Evolutionary conservation across 2,797 vertebrate genomes (phyloP).

Genomic region (Gastrophryne carolinensis): DNA sequence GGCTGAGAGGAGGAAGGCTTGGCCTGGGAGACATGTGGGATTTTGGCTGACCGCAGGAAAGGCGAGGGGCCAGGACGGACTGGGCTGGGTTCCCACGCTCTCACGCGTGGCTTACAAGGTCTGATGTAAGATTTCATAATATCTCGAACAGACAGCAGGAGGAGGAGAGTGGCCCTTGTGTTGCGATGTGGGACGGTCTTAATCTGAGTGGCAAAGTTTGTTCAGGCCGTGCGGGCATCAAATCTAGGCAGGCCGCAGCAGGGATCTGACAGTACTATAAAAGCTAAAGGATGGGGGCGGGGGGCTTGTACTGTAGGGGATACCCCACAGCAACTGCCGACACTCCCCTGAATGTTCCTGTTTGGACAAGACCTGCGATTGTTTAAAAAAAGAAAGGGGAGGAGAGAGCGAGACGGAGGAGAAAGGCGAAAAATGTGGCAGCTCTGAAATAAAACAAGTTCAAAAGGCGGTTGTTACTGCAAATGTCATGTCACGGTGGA

Average conservation of each 20-base stretch:
- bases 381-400: not conserved
- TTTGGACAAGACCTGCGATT: slow-evolving; percentile 30
- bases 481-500: too few species aligned
- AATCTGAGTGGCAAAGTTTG: slow-evolving; percentile 16
- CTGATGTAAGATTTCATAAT: slow-evolving; percentile 53
- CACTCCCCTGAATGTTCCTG: slow-evolving; percentile 34
- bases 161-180: slow-evolving; percentile 39
- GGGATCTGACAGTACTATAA: not conserved
- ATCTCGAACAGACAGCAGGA: slow-evolving; percentile 42
- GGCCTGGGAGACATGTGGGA: slow-evolving; percentile 49
- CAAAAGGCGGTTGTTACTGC: too few species aligned
- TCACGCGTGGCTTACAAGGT: slow-evolving; percentile 49
- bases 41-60: slow-evolving; percentile 53
- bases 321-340: not conserved
- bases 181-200: slow-evolving; percentile 20
- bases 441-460: too few species aligned
- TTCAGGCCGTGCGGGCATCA: not conserved
- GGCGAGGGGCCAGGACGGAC: slow-evolving; percentile 49
- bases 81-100: slow-evolving; percentile 53
- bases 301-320: slow-evolving; percentile 9
- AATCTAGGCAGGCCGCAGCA: not conserved
- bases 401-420: not conserved
- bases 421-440: too few species aligned
- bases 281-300: not conserved
- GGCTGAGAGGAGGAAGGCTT: slow-evolving; percentile 40